Evolutionary conservation across 2,888 invertebrate species (phyloP), one percentile per base, ranked within the genome.

Genomic region (Erebia epiphron): DNA sequence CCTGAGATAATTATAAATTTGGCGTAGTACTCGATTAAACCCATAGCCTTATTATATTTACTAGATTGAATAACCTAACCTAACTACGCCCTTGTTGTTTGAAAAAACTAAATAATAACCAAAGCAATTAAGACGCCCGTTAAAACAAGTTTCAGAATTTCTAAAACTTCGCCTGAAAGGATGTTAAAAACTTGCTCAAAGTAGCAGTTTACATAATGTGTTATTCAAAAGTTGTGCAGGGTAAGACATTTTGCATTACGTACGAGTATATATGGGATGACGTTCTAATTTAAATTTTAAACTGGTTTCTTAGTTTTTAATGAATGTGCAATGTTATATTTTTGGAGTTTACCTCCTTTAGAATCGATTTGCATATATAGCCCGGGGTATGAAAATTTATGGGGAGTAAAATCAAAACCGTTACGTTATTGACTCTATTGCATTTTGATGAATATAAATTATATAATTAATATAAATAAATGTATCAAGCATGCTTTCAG

Each of bases 211-310:
- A 61, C 43, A 61, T 58, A 58, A 54, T 54, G 18, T 10, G 54
- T 54, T 54, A 54, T 54, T 54, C 26, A 35, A 43, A 61, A 18
- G 11, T 61, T 61, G 16, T 18, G n/a, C n/a, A n/a, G 61, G 21
- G 16, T 46, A 61, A 61, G 43, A 62, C 61, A 16, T 62, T n/a
- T 62, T 21, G 61, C 61, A 21, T 46, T 21, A 46, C 43, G 61
- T 62, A 21, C 11, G 60, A 46, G 11, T 7, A 11, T 49, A 26
- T 14, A 49, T 46, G 14, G 46, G 21, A 62, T 21, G 49, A 49
- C 21, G 46, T 46, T 46, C 9, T 21, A 21, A 62, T 49, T 62
- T 62, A 61, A 61, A 43, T 62, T 62, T 61, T 46, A 61, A 61
- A 61, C 11, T 1, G 13, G 1, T 62, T 62, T 46, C 13, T 49